Evolutionary conservation across 2,113 vertebrate species (phyloP).

Genomic region (Bettongia penicillata): DNA sequence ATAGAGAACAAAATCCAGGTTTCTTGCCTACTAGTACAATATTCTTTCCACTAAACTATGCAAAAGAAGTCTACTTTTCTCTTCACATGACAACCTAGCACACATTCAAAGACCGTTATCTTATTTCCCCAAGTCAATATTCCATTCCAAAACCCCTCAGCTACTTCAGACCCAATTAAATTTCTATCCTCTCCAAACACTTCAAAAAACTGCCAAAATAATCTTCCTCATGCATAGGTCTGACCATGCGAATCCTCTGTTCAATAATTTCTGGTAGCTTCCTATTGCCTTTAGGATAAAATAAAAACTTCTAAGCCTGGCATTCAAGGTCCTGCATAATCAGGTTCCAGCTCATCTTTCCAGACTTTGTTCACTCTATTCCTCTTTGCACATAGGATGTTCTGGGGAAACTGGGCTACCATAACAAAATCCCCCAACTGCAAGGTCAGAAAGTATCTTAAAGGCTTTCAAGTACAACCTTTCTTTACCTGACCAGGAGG

Average conservation of each 20-base stretch:
- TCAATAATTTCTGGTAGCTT: not conserved
- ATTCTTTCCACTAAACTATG: not conserved
- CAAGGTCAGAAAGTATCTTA: not conserved
- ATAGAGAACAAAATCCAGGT: not conserved
- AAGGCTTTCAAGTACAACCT: not conserved
- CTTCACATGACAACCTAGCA: not conserved
- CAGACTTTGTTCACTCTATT: not conserved
- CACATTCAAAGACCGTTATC: not conserved
- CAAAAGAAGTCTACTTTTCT: not conserved
- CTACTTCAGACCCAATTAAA: not conserved
- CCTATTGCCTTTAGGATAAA: not conserved
- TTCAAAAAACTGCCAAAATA: not conserved
- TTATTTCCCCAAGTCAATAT: not conserved
- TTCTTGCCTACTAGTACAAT: not conserved
- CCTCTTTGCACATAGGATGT: not conserved
- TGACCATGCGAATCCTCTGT: not conserved
- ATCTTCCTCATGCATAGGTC: not conserved
- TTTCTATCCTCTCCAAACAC: not conserved
- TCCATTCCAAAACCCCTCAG: not conserved
- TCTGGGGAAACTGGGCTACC: not conserved
- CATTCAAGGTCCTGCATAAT: not conserved
- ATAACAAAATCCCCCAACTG: not conserved
- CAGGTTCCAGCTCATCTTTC: not conserved
- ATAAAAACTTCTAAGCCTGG: not conserved
- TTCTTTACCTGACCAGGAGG: not conserved